Conservation (phyloP, 2,888 invertebrate species). For the Amphiduros pacificus region DNA sequence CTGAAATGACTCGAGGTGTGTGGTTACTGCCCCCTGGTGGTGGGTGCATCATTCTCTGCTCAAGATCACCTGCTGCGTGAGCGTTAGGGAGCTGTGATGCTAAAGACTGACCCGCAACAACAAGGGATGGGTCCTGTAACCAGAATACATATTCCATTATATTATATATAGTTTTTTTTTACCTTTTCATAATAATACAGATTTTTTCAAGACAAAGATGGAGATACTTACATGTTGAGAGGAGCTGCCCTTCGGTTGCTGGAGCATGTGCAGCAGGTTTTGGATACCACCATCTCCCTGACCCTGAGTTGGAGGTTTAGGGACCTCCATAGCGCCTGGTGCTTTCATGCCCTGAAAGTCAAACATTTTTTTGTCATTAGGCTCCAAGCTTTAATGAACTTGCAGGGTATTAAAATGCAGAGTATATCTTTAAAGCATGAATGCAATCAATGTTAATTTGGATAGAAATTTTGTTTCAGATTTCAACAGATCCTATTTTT, state of each 20-base stretch:
- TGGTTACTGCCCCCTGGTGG: neutral
- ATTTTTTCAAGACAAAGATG: neutral
- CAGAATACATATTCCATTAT: neutral
- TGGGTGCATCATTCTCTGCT: conserved; percentile 7
- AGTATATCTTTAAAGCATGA: too few species aligned
- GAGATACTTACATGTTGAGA: neutral
- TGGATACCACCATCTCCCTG: conserved; percentile 14
- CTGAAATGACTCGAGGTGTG: conserved; percentile 6
- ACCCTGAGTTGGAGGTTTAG: conserved; percentile 2
- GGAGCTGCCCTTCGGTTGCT: neutral
- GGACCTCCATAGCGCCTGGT: too few species aligned
- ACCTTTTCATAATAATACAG: neutral
- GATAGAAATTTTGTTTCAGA: too few species aligned
- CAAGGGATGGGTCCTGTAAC: conserved; percentile 13
- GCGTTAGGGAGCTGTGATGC: neutral
- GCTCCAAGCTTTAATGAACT: too few species aligned
- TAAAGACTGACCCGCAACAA: conserved; percentile 7
- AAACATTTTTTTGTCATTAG: too few species aligned
- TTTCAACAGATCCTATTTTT: too few species aligned
- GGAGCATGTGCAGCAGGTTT: conserved; percentile 6
- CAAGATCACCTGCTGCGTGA: conserved; percentile 10
- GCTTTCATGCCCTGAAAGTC: too few species aligned
- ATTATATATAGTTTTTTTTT: neutral
- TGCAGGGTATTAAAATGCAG: too few species aligned
- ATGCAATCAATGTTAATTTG: too few species aligned